Conservation (phyloP, 2,113 vertebrate species). For the Chaetorhynchus papuensis region DNA sequence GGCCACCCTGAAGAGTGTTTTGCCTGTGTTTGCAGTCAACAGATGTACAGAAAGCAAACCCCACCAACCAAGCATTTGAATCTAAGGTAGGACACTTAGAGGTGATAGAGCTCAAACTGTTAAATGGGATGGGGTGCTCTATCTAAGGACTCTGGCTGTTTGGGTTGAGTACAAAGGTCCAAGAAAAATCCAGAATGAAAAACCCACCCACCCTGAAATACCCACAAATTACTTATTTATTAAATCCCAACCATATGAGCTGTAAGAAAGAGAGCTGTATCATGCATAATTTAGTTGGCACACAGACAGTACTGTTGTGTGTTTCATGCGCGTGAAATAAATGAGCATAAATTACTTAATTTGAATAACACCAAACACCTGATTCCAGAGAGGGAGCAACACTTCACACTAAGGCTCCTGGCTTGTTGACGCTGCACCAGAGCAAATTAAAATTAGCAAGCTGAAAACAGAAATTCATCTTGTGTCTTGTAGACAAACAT, state of each 20-base stretch:
- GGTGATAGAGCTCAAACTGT: neutral
- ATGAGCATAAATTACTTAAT: conserved; percentile 49
- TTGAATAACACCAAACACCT: conserved; percentile 34
- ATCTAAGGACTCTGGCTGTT: neutral
- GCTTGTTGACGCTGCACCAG: neutral
- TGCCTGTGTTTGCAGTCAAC: neutral
- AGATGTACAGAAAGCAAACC: neutral
- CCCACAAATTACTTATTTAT: neutral
- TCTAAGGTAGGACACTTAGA: neutral
- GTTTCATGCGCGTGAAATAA: neutral
- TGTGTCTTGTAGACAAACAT: neutral
- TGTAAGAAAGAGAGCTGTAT: neutral
- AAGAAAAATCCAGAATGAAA: neutral
- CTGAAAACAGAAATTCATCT: neutral
- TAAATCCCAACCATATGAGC: neutral
- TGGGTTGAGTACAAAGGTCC: neutral
- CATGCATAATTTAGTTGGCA: conserved; percentile 26
- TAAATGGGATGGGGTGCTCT: neutral
- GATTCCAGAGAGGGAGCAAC: conserved; percentile 1
- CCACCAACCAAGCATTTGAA: neutral
- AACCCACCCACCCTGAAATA: neutral
- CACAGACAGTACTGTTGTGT: neutral
- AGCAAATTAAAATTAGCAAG: neutral
- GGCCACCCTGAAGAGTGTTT: conserved; percentile 26
- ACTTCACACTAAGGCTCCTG: conserved; percentile 1